Percentiles rank a stretch among this genome's conserved stretches.
phyloP scores from a whole-genome alignment of 2,113 vertebrate genomes.

The Turdus rufiventris region DNA sequence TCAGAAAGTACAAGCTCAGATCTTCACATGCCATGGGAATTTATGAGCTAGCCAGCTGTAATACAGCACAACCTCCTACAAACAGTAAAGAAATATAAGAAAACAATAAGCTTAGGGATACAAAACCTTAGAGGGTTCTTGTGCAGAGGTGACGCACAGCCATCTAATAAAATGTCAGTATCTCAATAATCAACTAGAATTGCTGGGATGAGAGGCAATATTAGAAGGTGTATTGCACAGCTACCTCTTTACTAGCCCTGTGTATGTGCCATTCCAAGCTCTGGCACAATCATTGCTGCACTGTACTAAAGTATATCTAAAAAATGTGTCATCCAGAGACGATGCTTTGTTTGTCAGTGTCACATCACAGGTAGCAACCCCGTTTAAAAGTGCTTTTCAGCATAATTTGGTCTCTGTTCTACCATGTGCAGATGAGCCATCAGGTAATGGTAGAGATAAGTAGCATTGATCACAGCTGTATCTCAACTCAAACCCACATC shows the following conservation, averaged over 20 bases:
- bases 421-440: background rate
- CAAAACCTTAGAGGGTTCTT: background rate
- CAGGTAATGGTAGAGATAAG: background rate
- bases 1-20: background rate
- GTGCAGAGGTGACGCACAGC: background rate
- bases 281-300: background rate
- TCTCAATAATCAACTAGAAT: background rate
- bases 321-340: background rate
- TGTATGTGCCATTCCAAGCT: background rate
- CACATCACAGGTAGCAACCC: background rate
- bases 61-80: background rate
- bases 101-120: background rate
- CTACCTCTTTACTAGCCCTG: background rate
- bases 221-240: background rate
- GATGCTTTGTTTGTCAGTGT: background rate
- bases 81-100: background rate
- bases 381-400: background rate
- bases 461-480: background rate
- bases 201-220: background rate
- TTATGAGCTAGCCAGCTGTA: background rate
- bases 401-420: background rate
- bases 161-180: background rate
- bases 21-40: background rate
- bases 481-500: background rate
- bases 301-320: background rate